Evolutionary conservation across 2,797 vertebrate species (phyloP).

Genomic region (Zonotrichia albicollis): DNA sequence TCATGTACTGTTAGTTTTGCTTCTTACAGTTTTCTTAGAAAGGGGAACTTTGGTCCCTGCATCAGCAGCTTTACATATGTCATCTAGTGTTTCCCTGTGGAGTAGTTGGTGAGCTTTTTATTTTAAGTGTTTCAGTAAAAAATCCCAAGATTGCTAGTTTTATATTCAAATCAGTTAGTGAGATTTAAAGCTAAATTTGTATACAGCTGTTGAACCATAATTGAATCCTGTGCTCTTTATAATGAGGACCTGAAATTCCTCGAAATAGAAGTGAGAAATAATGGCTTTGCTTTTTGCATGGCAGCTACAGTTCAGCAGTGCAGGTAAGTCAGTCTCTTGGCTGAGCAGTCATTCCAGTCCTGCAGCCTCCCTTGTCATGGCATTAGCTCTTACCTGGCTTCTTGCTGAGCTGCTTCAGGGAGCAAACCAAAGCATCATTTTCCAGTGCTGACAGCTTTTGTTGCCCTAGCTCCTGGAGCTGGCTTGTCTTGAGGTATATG

Average conservation of each 20-base stretch:
- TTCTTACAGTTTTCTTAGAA: background rate
- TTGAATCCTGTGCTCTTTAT: background rate
- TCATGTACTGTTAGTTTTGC: fast-evolving
- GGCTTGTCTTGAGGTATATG: fast-evolving
- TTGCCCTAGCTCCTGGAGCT: fast-evolving
- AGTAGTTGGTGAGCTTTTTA: background rate
- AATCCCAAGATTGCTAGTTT: background rate
- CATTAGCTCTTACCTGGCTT: background rate
- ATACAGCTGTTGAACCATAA: background rate
- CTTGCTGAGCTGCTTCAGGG: background rate
- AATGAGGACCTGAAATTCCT: background rate
- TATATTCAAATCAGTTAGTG: background rate
- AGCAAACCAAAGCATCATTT: background rate
- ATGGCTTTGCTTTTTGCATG: background rate
- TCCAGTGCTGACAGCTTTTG: fast-evolving
- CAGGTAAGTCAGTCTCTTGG: background rate
- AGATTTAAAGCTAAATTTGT: background rate
- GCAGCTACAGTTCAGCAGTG: background rate
- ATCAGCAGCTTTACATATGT: background rate
- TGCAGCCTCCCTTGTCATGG: background rate
- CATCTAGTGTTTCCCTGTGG: background rate
- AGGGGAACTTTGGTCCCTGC: background rate
- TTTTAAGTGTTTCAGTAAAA: background rate
- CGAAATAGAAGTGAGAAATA: background rate
- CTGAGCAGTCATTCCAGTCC: background rate